A percentile compares a stretch with the other conserved stretches of the same genome.
Evolutionary conservation across 2,113 vertebrate species (phyloP).

Genomic region (Chaetops frenatus): DNA sequence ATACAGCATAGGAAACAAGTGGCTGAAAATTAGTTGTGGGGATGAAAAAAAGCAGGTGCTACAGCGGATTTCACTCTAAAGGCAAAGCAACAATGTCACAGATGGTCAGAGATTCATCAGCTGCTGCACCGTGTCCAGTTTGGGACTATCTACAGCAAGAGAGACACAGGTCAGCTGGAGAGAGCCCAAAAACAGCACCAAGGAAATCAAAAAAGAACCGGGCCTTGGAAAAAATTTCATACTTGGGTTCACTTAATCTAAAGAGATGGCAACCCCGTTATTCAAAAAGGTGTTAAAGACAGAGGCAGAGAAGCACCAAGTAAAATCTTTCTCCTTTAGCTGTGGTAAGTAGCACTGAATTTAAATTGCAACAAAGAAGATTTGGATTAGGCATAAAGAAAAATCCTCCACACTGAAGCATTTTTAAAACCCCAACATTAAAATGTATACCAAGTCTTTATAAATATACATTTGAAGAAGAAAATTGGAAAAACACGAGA

Average conservation of each 20-base stretch:
- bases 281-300: not conserved
- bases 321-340: not conserved
- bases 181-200: not conserved
- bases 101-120: not conserved
- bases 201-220: not conserved
- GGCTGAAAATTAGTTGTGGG: not conserved
- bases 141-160: not conserved
- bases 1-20: not conserved
- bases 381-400: not conserved
- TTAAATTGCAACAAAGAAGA: conserved; percentile 3
- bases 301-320: not conserved
- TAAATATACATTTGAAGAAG: not conserved
- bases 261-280: not conserved
- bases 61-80: not conserved
- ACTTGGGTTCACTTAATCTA: not conserved
- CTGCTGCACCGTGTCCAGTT: not conserved
- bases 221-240: not conserved
- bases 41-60: not conserved
- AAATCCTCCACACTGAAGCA: not conserved
- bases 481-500: not conserved
- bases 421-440: not conserved
- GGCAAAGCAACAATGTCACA: not conserved
- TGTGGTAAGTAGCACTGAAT: not conserved
- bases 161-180: not conserved
- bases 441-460: not conserved